Evolutionary conservation across 2,113 vertebrate genomes (phyloP).

Genomic region (Phaetusa simplex): DNA sequence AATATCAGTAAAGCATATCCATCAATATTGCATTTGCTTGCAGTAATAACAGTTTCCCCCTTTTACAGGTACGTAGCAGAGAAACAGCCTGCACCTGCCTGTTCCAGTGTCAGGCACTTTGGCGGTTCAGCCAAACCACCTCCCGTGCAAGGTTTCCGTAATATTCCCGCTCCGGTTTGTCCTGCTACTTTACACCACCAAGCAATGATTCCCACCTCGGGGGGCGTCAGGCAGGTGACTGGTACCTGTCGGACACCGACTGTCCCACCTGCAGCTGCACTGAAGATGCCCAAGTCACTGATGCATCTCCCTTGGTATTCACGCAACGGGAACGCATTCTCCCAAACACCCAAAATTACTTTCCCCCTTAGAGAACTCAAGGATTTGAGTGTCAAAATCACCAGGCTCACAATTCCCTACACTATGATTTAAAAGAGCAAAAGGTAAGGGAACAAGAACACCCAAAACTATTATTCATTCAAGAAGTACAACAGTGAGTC

Average conservation of each 20-base stretch:
- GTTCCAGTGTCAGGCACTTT: rapidly evolving
- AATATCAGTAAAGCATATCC: not conserved
- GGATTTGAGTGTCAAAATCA: not conserved
- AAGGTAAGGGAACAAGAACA: not conserved
- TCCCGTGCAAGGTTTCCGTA: not conserved
- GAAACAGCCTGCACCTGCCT: no score
- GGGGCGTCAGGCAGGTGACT: not conserved
- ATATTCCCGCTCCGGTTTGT: not conserved
- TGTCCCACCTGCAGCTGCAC: not conserved
- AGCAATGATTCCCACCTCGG: not conserved
- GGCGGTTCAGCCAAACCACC: not conserved
- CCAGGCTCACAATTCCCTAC: not conserved
- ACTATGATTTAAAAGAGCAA: not conserved
- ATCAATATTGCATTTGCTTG: not conserved
- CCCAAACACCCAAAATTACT: not conserved
- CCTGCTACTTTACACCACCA: not conserved
- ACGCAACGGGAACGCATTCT: rapidly evolving
- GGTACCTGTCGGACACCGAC: rapidly evolving
- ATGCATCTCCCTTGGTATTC: not conserved
- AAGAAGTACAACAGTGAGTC: not conserved
- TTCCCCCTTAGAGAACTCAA: not conserved
- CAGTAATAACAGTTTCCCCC: not conserved
- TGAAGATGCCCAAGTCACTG: rapidly evolving
- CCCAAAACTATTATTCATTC: not conserved
- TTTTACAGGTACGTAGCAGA: rapidly evolving